Conservation (phyloP, 2,113 vertebrate genomes). For the cat (Felis catus) region F.catus_Fca126_mat1.0 CM031412.1:205137001-205137500, state of each 20-base stretch:
- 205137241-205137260: not conserved
- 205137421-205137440: not conserved
- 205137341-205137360: not conserved
- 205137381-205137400: not conserved
- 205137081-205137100: too few relatives aligned
- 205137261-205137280: not conserved
- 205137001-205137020: too few relatives aligned
- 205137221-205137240: not conserved
- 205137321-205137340: too few relatives aligned
- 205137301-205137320: not conserved
- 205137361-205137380: not conserved
- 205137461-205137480: too few relatives aligned
- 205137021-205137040: not conserved
- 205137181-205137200: not conserved
- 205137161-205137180: not conserved
- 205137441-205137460: not conserved
- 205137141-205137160: not conserved
- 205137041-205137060: not conserved
- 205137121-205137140: not conserved
- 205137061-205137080: not conserved
- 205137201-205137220: not conserved
- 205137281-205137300: not conserved
- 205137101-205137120: not conserved
- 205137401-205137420: not conserved
- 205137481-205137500: not conserved